These are phyloP conservation scores for Quadriops clusia DNA, from an alignment of 2,888 invertebrate species.

Conservation along the genomic window DNA sequence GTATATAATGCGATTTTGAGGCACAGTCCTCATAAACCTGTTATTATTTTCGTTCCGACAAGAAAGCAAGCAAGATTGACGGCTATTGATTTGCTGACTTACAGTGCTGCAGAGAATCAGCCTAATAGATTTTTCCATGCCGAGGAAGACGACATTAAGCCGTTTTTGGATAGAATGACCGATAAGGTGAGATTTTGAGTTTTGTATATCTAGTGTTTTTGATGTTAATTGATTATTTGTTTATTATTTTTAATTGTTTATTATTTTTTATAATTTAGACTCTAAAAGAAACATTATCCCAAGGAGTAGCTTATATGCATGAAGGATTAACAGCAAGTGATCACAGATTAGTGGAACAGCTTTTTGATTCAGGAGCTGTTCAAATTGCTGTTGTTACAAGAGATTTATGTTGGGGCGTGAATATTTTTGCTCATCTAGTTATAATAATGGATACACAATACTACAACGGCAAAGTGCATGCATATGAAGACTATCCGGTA, in stretches of 20 bases:
- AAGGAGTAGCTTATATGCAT: conserved; percentile 95
- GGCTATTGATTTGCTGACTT: conserved; percentile 90
- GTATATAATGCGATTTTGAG: conserved; percentile 86
- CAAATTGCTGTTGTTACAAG: conserved; percentile 87
- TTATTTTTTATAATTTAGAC: conserved; percentile 41
- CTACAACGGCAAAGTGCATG: conserved; percentile 70
- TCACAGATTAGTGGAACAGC: conserved; percentile 80
- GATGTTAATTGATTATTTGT: conserved; percentile 1
- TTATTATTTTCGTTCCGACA: conserved; percentile 83
- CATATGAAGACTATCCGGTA: conserved; percentile 96
- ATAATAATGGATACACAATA: conserved; percentile 94
- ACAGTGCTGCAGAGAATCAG: conserved; percentile 80
- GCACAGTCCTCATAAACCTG: conserved; percentile 73
- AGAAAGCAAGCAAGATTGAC: conserved; percentile 85
- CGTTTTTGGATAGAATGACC: conserved; percentile 74
- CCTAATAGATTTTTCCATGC: conserved; percentile 85
- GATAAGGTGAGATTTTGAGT: conserved; percentile 79
- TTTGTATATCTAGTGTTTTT: conserved; percentile 4
- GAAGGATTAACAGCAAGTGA: conserved; percentile 83
- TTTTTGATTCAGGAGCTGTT: conserved; percentile 87
- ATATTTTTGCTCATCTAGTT: conserved; percentile 84
- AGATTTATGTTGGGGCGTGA: conserved; percentile 86
- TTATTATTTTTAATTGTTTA: conserved; percentile 6
- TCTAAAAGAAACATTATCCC: conserved; percentile 79
- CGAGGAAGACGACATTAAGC: conserved; percentile 72